These are phyloP conservation scores for Gambusia holbrooki DNA, from an alignment of 2,113 vertebrate genomes.

Conservation along the genomic window DNA sequence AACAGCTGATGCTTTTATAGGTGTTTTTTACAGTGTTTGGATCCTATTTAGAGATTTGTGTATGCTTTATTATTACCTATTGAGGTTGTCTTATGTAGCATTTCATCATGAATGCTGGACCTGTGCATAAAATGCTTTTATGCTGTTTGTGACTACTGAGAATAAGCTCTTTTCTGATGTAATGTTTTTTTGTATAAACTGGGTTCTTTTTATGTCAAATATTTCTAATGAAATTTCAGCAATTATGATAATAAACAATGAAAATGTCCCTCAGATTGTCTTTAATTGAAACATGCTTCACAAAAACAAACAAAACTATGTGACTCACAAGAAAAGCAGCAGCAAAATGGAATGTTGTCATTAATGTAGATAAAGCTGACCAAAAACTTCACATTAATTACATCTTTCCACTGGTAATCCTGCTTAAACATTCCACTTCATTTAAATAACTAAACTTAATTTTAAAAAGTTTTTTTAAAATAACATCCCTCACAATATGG, in stretches of 20 bases:
- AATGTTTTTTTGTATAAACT: conserved; percentile 67
- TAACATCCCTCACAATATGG: background rate
- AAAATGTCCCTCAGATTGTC: conserved; percentile 6
- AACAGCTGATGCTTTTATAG: conserved; percentile 37
- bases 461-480: background rate
- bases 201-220: conserved; percentile 67
- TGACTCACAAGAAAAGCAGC: background rate
- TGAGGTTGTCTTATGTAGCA: conserved; percentile 51
- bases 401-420: background rate
- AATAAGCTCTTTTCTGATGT: conserved; percentile 69
- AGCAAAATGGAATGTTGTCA: background rate
- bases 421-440: background rate
- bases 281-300: background rate
- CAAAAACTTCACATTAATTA: background rate
- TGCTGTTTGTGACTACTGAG: conserved; percentile 65
- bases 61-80: conserved; percentile 46
- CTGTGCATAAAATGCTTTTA: conserved; percentile 45
- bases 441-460: background rate
- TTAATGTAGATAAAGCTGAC: background rate
- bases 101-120: conserved; percentile 37
- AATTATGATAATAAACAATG: conserved; percentile 64
- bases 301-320: background rate
- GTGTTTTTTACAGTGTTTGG: conserved; percentile 66
- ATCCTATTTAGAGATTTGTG: conserved; percentile 42
- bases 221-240: conserved; percentile 72